Conservation (phyloP, 1,140 invertebrate species). For the Mesaphorura yosii region DNA sequence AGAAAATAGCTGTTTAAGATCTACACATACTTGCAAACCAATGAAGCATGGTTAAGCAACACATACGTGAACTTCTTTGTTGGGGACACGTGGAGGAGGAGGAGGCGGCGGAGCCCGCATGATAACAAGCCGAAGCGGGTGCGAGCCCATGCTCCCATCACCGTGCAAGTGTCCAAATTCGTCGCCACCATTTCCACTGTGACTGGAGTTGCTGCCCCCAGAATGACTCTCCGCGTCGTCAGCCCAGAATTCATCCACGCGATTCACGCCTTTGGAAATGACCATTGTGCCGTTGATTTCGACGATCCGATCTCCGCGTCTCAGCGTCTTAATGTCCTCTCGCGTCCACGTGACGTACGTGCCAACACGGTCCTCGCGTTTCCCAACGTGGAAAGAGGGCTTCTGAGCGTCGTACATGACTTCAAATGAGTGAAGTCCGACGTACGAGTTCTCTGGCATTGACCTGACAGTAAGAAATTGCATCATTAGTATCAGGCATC, state of each 20-base stretch:
- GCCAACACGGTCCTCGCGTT: conserved; percentile 47
- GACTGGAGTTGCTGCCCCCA: not conserved
- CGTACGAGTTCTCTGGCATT: conserved; percentile 33
- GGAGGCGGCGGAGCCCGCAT: conserved; percentile 28
- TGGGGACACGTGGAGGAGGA: conserved; percentile 29
- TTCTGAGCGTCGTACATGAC: conserved; percentile 52
- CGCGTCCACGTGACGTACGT: conserved; percentile 62
- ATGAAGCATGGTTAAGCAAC: not conserved
- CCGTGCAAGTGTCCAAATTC: not conserved
- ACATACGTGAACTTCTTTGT: conserved; percentile 31
- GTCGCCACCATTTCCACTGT: conserved; percentile 1
- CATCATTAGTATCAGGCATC: not conserved
- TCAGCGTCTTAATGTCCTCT: conserved; percentile 53
- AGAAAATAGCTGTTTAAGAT: not conserved
- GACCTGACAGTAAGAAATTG: conserved; percentile 22
- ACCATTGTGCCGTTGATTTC: conserved; percentile 72
- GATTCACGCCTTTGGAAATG: conserved; percentile 44
- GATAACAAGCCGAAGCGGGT: conserved; percentile 28
- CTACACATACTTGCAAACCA: not conserved
- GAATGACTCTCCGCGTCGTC: conserved; percentile 17
- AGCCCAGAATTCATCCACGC: conserved; percentile 31
- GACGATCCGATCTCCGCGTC: conserved; percentile 66
- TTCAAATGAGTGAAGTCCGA: conserved; percentile 52
- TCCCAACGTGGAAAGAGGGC: conserved; percentile 46
- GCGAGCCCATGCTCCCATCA: conserved; percentile 18